A percentile compares a stretch with the other conserved stretches of the same genome.
These are phyloP conservation scores for Heteromurus nitidus DNA, from an alignment of 2,888 invertebrate species.

Conservation along the genomic window DNA sequence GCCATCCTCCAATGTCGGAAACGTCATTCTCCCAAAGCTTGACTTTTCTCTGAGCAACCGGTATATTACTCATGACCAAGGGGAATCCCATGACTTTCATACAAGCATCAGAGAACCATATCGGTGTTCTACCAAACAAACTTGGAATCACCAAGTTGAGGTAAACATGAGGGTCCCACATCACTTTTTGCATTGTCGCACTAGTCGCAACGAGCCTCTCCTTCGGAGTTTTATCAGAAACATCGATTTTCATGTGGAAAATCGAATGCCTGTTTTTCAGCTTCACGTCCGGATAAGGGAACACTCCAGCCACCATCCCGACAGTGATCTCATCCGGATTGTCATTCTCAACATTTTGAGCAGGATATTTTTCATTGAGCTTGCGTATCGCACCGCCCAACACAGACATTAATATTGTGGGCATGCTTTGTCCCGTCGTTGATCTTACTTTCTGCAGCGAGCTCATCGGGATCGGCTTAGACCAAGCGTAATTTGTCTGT, in stretches of 20 bases:
- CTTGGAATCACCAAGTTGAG: conserved; percentile 63
- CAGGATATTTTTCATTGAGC: conserved; percentile 51
- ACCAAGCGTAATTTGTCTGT: conserved; percentile 60
- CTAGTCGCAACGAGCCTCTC: conserved; percentile 40
- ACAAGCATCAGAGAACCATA: conserved; percentile 58
- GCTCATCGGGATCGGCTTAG: conserved; percentile 57
- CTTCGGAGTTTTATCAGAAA: conserved; percentile 34
- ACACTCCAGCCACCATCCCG: conserved; percentile 67
- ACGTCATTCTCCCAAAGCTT: conserved; percentile 67
- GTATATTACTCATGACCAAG: conserved; percentile 67
- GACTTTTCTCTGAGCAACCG: conserved; percentile 59
- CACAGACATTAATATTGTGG: conserved; percentile 61
- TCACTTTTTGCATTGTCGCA: conserved; percentile 49
- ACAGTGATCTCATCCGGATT: conserved; percentile 36
- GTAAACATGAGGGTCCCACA: conserved; percentile 58
- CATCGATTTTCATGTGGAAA: conserved; percentile 48
- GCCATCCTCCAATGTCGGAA: conserved; percentile 69
- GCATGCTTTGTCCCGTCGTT: conserved; percentile 57
- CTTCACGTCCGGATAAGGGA: conserved; percentile 63
- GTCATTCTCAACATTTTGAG: not conserved
- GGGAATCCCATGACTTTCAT: conserved; percentile 63
- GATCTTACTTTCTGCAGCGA: conserved; percentile 53
- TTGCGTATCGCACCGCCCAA: conserved; percentile 56
- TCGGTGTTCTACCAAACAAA: conserved; percentile 66
- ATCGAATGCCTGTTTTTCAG: conserved; percentile 66